Base-by-base conservation (phyloP, 1,140 invertebrate species). In the Tenebrio molitor region DNA sequence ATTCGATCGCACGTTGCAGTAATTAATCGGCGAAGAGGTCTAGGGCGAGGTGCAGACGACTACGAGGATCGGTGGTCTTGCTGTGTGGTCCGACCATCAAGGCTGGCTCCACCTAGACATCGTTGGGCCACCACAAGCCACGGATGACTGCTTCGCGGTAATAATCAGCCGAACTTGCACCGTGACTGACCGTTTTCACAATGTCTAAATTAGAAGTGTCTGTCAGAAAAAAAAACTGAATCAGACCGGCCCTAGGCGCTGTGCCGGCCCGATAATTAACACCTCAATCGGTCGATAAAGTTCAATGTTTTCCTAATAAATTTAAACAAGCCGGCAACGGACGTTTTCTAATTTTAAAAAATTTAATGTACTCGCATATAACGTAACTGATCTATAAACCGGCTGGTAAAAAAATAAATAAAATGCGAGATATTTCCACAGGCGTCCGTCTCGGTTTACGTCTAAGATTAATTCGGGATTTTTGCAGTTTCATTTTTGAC, bases 101-200 rank as follows among this genome's bases (percentile, higher is more conserved):
- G 50, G 50, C 50, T 58, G 50, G 23, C 50, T 58, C 50, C 50
- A 58, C 50, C 50, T 58, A 58, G 50, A 58, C 50, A 58, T 58
- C 50, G 50, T 58, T 58, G 50, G 50, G 50, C 50, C 50, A 58
- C 50, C 50, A 58, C 50, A 58, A 15, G 50, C 50, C 50, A 58
- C 50, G 50, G 50, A 58, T 58, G 50, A 58, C 50, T 58, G 50
- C 50, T 58, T 29, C 50, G 50, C 50, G 50, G 50, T 58, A 25
- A 58, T 58, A 58, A 58, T 58, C 50, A 14, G 50, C 21, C 23
- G 3, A 29, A 29, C 7, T 58, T 58, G 50, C 50, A 58, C 50
- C 50, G 50, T 58, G 50, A 58, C 50, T 58, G 50, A 58, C 50
- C 50, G 50, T 58, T 58, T 58, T 58, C 50, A 58, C 50, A 58